These are phyloP conservation scores for Mormyrus proboscirostris DNA, from an alignment of 2,797 vertebrate genomes.

Conservation along the genomic window DNA sequence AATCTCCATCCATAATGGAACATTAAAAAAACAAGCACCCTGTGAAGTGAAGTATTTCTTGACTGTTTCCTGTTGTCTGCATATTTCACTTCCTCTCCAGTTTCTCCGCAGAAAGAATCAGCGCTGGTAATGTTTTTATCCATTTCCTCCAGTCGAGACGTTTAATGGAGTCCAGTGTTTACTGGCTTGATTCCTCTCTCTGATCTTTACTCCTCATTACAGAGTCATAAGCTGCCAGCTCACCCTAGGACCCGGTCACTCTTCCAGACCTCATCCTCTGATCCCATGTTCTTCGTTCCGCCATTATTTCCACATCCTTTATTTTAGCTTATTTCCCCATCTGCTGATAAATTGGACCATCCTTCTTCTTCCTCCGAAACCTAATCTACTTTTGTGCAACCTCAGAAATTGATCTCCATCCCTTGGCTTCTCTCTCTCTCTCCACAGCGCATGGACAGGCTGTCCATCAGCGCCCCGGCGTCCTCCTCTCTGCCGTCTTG, in stretches of 20 bases:
- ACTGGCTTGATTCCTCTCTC: not conserved
- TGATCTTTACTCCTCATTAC: slow-evolving; percentile 18
- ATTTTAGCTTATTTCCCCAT: slow-evolving; percentile 19
- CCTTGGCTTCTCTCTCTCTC: not conserved
- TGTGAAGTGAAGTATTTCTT: not conserved
- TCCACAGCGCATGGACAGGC: not conserved
- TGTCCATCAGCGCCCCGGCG: not conserved
- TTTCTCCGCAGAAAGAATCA: not conserved
- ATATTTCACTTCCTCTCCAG: not conserved
- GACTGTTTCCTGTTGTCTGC: not conserved
- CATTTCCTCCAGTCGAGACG: not conserved
- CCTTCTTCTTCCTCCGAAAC: slow-evolving; percentile 5
- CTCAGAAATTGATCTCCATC: slow-evolving; percentile 3
- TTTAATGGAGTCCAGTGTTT: slow-evolving; percentile 14
- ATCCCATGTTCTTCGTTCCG: not conserved
- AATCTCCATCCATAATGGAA: not conserved
- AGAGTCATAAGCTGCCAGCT: not conserved
- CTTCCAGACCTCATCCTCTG: not conserved
- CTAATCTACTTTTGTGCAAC: slow-evolving; percentile 9
- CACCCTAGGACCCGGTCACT: not conserved
- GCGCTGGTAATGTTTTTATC: not conserved
- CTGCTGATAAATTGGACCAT: slow-evolving; percentile 17
- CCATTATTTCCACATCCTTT: slow-evolving; percentile 14
- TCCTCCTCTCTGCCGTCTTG: not conserved
- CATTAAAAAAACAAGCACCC: not conserved